Conservation (phyloP, 2,797 vertebrate genomes). For the Distichodus sexfasciatus region DNA sequence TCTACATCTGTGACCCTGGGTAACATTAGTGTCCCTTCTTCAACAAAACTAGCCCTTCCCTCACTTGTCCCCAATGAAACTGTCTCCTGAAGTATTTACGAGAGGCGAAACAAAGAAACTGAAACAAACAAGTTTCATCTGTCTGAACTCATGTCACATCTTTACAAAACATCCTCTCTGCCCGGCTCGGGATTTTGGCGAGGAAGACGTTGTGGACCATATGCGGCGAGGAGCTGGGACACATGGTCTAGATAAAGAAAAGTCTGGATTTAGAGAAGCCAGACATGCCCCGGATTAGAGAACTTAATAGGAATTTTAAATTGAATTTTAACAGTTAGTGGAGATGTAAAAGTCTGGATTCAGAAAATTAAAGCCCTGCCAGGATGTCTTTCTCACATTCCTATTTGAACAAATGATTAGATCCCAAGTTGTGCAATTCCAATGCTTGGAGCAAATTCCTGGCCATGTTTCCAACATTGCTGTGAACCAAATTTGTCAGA, state of each 20-base stretch:
- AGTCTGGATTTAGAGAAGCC: neutral
- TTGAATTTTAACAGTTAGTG: no score
- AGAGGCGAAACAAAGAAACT: constrained; percentile 23
- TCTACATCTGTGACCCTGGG: neutral
- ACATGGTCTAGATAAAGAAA: constrained; percentile 38
- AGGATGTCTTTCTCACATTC: no score
- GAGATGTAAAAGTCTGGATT: no score
- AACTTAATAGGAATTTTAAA: no score
- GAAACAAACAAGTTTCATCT: constrained; percentile 34
- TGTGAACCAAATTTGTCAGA: no score
- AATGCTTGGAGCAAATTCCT: no score
- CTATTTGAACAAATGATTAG: no score
- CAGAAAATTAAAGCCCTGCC: no score
- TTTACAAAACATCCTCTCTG: constrained; percentile 34
- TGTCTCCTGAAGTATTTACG: constrained; percentile 18
- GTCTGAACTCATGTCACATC: constrained; percentile 14
- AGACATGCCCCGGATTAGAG: neutral
- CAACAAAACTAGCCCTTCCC: neutral
- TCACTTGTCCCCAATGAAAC: constrained; percentile 13
- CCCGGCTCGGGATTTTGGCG: constrained; percentile 23
- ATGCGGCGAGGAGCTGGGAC: constrained; percentile 35
- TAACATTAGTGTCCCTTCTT: neutral
- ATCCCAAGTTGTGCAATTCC: no score
- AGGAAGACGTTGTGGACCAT: constrained; percentile 21
- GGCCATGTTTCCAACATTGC: no score